Conservation (phyloP, 2,888 invertebrate genomes). For the Ceramica pisi region DNA sequence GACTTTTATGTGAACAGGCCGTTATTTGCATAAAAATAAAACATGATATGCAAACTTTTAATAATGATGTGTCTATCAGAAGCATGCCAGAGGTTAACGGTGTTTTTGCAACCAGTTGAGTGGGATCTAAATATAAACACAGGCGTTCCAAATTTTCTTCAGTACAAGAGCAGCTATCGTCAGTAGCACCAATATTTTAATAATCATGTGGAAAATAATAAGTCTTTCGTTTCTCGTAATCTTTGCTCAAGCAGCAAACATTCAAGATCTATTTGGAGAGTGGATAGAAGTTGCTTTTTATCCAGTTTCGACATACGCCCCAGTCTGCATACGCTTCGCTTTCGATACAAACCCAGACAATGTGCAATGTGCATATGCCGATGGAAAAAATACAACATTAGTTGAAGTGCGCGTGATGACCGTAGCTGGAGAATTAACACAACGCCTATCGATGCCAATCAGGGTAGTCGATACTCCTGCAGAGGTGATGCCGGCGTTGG, state of each 20-base stretch:
- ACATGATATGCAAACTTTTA: background rate
- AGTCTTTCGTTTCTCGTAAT: conserved; percentile 11
- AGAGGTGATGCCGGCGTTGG: conserved; percentile 27
- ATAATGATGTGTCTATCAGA: conserved; percentile 13
- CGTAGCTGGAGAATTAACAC: accelerated
- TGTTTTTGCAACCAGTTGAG: conserved; percentile 17
- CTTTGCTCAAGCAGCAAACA: conserved; percentile 20
- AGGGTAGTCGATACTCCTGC: conserved; percentile 11
- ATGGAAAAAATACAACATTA: conserved; percentile 26
- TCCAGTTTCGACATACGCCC: conserved; percentile 10
- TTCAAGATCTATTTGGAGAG: conserved; percentile 21
- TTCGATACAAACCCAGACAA: background rate
- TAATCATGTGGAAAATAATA: conserved; percentile 45
- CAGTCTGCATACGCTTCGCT: conserved; percentile 7
- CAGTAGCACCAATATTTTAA: background rate
- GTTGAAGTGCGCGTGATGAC: background rate
- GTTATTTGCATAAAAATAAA: background rate
- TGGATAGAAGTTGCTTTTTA: conserved; percentile 35
- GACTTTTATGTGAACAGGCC: background rate
- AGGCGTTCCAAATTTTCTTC: background rate
- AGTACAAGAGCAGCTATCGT: background rate
- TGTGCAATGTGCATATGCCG: conserved; percentile 26
- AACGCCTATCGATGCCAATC: background rate
- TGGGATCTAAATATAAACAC: conserved; percentile 20
- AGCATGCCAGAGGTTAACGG: conserved; percentile 8